Percentiles rank a stretch among this genome's conserved stretches.
Conservation (phyloP, 2,888 invertebrate genomes). For the Apodemia duryi region DNA sequence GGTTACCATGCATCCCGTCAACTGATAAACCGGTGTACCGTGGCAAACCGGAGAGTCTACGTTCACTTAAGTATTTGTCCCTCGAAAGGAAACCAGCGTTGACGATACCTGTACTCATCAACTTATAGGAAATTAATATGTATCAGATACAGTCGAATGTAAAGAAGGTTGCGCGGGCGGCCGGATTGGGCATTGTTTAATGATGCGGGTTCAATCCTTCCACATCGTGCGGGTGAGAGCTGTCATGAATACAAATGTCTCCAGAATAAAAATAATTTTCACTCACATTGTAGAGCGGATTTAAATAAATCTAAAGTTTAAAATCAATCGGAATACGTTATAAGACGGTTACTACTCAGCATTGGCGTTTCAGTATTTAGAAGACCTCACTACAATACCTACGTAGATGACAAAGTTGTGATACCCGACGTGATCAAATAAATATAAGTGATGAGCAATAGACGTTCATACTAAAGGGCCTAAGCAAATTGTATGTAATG, state of each 20-base stretch:
- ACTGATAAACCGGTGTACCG: too few species aligned
- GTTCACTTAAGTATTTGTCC: too few species aligned
- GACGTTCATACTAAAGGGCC: too few species aligned
- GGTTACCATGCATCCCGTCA: too few species aligned
- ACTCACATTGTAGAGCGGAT: slow-evolving; percentile 28
- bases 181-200: slow-evolving; percentile 51
- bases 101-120: neutral
- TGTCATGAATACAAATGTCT: slow-evolving; percentile 58
- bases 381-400: too few species aligned
- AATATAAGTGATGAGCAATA: too few species aligned
- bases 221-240: slow-evolving; percentile 46
- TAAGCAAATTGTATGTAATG: too few species aligned
- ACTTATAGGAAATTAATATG: slow-evolving; percentile 54
- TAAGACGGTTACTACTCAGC: neutral
- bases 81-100: too few species aligned
- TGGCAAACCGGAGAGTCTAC: too few species aligned
- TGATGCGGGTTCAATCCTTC: slow-evolving; percentile 60
- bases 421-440: too few species aligned
- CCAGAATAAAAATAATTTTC: slow-evolving; percentile 39
- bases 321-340: neutral
- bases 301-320: slow-evolving; percentile 5
- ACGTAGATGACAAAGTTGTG: too few species aligned
- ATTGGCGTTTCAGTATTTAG: neutral
- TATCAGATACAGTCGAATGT: slow-evolving; percentile 49
- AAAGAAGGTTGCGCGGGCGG: slow-evolving; percentile 64